Base-by-base conservation (phyloP, 2,888 invertebrate genomes). In the Dryobota labecula region DNA sequence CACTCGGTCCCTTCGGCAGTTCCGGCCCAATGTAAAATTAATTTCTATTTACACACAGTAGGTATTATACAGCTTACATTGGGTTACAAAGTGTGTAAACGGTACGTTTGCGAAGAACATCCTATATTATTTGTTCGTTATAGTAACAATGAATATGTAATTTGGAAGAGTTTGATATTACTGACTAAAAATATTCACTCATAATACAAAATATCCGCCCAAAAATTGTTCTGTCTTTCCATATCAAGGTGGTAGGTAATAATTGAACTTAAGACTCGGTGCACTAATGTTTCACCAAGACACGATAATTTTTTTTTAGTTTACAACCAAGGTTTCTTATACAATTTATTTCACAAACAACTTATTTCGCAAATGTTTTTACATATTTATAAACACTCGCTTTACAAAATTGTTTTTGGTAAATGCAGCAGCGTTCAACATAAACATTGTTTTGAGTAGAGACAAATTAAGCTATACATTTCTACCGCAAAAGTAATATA, bases 1-100 rank as follows among this genome's bases (percentile, higher is more conserved):
- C 74, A 76, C 74, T 78, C 73, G 65, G 76, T 83, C 87, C 87
- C 86, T 74, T 63, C 74, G 88, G 87, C 78, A 73, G 80, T 87
- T 76, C 85, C 83, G 78, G 84, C 76, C 82, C 86, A 83, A 88
- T 90, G 90, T 88, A 88, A 91, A 90, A 92, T 92, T 91, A 91
- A 92, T 92, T 91, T 91, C 84, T 80, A 78, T 84, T 80, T 79
- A 82, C 82, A 87, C 83, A 78, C 72, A 66, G 78, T 33, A 64
- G 73, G 72, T 73, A 82, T 84, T 84, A 83, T 73, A 77, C 58
- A 71, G 68, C 69, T 84, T 69, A 80, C 68, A 81, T 76, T 60
- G 58, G 75, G 73, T 69, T 72, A 69, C 63, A 70, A 75, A 73
- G 54, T 78, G 63, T 66, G 56, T 65, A 72, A 81, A 72, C 47